Base-by-base conservation (phyloP, 1,140 invertebrate genomes). In the Halotydeus destructor region DNA sequence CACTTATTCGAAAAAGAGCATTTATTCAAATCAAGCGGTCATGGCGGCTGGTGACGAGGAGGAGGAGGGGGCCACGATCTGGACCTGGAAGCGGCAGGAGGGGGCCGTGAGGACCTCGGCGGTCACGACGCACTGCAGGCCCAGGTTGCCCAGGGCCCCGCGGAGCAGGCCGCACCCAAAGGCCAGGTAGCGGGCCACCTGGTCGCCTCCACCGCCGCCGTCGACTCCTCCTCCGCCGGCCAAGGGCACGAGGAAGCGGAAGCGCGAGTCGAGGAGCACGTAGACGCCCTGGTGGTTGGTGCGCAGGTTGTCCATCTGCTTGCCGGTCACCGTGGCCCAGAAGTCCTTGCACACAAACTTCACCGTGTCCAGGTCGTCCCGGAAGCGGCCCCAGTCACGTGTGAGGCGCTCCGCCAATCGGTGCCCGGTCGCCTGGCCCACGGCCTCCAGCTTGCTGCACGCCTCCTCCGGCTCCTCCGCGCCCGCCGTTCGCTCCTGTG, bases 261-360 rank as follows among this genome's bases (percentile, higher is more conserved):
- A 97, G 43, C 72, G 71, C 62, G 93, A 93, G 55, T 98, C 91
- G 61, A 93, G 84, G n/a, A 98, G 65, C 22, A 97, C 85, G 65
- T 97, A 98, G 22, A 94, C 81, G 5, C 91, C 91, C 63, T 94
- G 84, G 62, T 98, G 88, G 63, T 98, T 98, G 12, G 93, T 98
- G 50, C 89, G 64, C n/a, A 98, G 64, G 63, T 96, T 97, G 57
- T 98, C 91, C 43, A 97, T 85, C 47, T 96, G 89, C 59, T 97
- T 98, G 54, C 91, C 91, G 59, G 91, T 97, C 18, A 96, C 71
- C 23, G 76, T 74, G 19, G 76, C 78, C 93, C 93, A 98, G 55
- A 97, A 93, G 57, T 98, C 93, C 49, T 93, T 98, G 56, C 93
- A 98, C 30, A 98, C 85, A 53, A 96, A 98, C 60, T 98, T 98